Evolutionary conservation across 2,113 vertebrate genomes (phyloP).

Genomic region (Apteryx owenii): DNA sequence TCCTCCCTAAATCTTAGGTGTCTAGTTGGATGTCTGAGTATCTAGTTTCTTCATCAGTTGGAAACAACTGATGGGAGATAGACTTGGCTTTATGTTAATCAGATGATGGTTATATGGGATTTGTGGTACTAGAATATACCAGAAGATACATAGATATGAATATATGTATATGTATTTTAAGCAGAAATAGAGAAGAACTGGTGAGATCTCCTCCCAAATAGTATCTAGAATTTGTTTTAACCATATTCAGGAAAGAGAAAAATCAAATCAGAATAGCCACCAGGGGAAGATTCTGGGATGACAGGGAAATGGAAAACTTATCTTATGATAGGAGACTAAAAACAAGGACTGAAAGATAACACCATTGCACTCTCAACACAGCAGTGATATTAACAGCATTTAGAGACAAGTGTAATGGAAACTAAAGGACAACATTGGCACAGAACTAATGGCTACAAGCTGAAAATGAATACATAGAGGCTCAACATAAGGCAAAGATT

Average conservation of each 20-base stretch:
- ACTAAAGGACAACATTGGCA: neutral
- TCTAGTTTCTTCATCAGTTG: neutral
- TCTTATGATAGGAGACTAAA: neutral
- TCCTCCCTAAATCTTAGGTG: neutral
- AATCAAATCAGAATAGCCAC: neutral
- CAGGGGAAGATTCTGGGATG: neutral
- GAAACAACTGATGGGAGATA: neutral
- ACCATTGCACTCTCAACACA: neutral
- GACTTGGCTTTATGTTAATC: neutral
- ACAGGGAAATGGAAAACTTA: neutral
- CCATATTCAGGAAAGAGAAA: neutral
- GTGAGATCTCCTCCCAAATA: neutral
- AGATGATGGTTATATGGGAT: neutral
- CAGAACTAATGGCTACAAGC: slow-evolving; percentile 7
- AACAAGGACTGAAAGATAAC: neutral
- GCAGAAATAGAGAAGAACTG: neutral
- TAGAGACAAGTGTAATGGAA: slow-evolving; percentile 22
- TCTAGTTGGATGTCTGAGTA: neutral
- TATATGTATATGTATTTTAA: neutral
- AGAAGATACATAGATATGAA: neutral
- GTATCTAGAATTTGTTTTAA: neutral
- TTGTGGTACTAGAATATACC: neutral
- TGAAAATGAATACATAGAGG: neutral
- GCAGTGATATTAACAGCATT: neutral
- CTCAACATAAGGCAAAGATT: neutral